These are phyloP conservation scores for Halictus quadricinctus DNA, from an alignment of 2,888 invertebrate genomes.

Conservation along the genomic window DNA sequence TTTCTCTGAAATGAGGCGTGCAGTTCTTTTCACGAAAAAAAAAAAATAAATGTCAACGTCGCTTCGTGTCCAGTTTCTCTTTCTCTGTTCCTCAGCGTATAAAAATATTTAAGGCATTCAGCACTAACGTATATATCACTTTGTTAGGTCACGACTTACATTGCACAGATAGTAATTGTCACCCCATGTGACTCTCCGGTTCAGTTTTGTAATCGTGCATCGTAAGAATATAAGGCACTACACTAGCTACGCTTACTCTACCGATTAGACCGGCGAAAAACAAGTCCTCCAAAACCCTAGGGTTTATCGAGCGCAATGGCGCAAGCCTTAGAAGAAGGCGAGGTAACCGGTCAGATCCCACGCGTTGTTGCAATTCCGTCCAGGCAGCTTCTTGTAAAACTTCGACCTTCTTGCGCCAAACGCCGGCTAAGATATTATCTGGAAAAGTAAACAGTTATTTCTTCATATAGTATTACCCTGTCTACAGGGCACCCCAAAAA, in stretches of 20 bases:
- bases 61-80: slow-evolving; percentile 32
- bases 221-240: slow-evolving; percentile 95
- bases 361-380: slow-evolving; percentile 83
- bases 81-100: slow-evolving; percentile 38
- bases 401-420: slow-evolving; percentile 83
- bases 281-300: slow-evolving; percentile 92
- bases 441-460: slow-evolving; percentile 22
- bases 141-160: slow-evolving; percentile 69
- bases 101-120: slow-evolving; percentile 64
- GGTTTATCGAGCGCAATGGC: slow-evolving; percentile 88
- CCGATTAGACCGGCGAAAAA: slow-evolving; percentile 96
- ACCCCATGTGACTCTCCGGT: slow-evolving; percentile 80
- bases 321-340: slow-evolving; percentile 88
- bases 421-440: slow-evolving; percentile 80
- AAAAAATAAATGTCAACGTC: slow-evolving; percentile 51
- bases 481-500: neutral
- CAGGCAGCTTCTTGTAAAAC: slow-evolving; percentile 83
- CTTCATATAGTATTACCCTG: neutral
- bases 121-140: slow-evolving; percentile 61
- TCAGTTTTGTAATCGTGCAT: slow-evolving; percentile 81
- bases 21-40: slow-evolving; percentile 27
- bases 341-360: slow-evolving; percentile 84
- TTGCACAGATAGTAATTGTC: slow-evolving; percentile 74
- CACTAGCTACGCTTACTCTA: slow-evolving; percentile 96
- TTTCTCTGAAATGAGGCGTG: slow-evolving; percentile 45